Conservation (phyloP, 2,888 invertebrate species). For the Pristionchus exspectatus region DNA sequence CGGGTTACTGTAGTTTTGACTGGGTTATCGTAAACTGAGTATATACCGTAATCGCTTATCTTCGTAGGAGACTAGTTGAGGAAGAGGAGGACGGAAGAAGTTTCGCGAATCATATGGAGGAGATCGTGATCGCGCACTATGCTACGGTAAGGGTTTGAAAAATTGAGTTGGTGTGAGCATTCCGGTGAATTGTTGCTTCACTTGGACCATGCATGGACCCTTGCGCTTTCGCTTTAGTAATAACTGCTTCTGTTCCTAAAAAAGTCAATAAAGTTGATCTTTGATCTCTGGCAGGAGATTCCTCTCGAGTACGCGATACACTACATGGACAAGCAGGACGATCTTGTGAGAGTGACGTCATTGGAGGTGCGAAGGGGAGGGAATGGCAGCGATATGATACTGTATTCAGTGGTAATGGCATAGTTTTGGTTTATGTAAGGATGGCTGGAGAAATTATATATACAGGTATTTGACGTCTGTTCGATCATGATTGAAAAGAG, state of each 20-base stretch:
- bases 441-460: background rate
- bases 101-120: conserved; percentile 11
- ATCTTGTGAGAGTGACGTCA: conserved; percentile 4
- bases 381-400: background rate
- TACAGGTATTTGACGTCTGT: background rate
- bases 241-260: background rate
- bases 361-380: background rate
- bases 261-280: no score
- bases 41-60: background rate
- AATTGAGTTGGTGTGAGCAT: background rate
- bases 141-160: background rate
- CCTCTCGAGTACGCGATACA: conserved; percentile 10
- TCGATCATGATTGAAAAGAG: no score
- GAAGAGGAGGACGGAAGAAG: background rate
- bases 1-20: background rate
- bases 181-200: background rate
- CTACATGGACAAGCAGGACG: background rate
- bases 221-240: no score
- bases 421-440: background rate
- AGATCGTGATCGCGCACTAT: conserved; percentile 1
- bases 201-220: background rate
- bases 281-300: background rate
- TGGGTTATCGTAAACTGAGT: background rate
- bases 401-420: background rate
- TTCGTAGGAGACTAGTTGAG: conserved; percentile 1